Evolutionary conservation across 2,888 invertebrate species (phyloP), one percentile per base, ranked within the genome.

Genomic region (Xestia xanthographa): DNA sequence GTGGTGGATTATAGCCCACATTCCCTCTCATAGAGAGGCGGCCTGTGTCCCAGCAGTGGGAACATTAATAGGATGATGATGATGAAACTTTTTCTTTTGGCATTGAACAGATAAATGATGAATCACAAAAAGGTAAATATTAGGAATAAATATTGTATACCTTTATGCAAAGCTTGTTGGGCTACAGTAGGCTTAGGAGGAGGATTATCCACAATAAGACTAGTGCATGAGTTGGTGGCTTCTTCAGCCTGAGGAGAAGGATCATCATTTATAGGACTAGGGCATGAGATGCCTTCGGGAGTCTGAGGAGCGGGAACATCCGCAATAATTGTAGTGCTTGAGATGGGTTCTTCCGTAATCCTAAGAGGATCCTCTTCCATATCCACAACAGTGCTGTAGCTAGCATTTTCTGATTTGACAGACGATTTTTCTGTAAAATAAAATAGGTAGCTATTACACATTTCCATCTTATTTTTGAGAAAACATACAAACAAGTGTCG

Each of bases 61-160:
- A n/a, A n/a, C n/a, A n/a, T n/a, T n/a, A n/a, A n/a, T n/a, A n/a
- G n/a, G n/a, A n/a, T n/a, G n/a, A n/a, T n/a, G n/a, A n/a, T n/a
- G n/a, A n/a, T n/a, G n/a, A n/a, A 53, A 53, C n/a, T n/a, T 11
- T n/a, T 53, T 53, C 22, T 50, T 53, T 53, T 12, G 53, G 1
- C 53, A 53, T n/a, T 26, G 26, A 56, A 26, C 53, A 56, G 26
- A 56, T n/a, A 56, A 56, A 26, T 14, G n/a, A 26, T 56, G 5
- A 14, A 56, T 56, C 26, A 26, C 14, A 56, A 56, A 56, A 56
- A 12, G 1, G n/a, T 12, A 50, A 26, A 14, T 26, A 4, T 56
- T 56, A 56, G 26, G 26, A 58, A 58, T 34, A 60, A 60, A 60
- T 60, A 34, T 60, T 34, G 60, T 60, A 34, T 60, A 60, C 60